Conservation (phyloP, 2,888 invertebrate species). For the Archips crataeganus region DNA sequence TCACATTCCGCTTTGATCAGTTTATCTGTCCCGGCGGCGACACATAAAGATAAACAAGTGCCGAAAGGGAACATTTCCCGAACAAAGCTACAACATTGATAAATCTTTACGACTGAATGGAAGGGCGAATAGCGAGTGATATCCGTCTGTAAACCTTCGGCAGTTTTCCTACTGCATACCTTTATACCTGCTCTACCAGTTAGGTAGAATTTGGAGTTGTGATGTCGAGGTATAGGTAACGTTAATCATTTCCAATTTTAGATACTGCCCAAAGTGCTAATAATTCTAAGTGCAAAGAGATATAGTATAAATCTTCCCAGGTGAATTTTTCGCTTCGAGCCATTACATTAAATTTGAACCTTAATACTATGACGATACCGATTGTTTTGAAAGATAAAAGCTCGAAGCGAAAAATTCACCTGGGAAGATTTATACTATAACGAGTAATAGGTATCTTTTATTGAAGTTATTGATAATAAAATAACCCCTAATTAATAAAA, state of each 20-base stretch:
- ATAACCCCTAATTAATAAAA: slow-evolving; percentile 53
- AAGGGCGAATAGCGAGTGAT: slow-evolving; percentile 5
- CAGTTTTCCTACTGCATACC: background rate
- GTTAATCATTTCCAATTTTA: slow-evolving; percentile 11
- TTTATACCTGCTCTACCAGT: slow-evolving; percentile 3
- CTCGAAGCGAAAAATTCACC: too few species aligned
- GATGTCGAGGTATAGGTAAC: slow-evolving; percentile 13
- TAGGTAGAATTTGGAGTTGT: slow-evolving; percentile 14
- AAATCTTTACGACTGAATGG: slow-evolving; percentile 18
- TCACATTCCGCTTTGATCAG: slow-evolving; percentile 14
- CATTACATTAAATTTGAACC: too few species aligned
- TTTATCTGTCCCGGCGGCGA: slow-evolving; percentile 3
- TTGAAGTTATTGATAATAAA: slow-evolving; percentile 44
- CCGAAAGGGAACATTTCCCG: slow-evolving; percentile 14
- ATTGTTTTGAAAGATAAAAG: too few species aligned
- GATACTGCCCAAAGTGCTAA: slow-evolving; percentile 6
- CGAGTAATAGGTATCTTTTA: slow-evolving; percentile 48
- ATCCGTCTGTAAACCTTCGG: background rate
- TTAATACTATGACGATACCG: too few species aligned
- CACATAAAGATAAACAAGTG: slow-evolving; percentile 28
- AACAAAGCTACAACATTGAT: slow-evolving; percentile 21
- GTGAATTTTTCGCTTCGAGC: too few species aligned
- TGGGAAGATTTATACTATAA: too few species aligned
- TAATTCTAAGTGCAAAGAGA: slow-evolving; percentile 39
- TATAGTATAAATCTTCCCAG: too few species aligned